Percentiles rank a stretch among this genome's conserved stretches.
These are phyloP conservation scores for Onchidella celtica DNA, from an alignment of 2,888 invertebrate species.

Conservation along the genomic window DNA sequence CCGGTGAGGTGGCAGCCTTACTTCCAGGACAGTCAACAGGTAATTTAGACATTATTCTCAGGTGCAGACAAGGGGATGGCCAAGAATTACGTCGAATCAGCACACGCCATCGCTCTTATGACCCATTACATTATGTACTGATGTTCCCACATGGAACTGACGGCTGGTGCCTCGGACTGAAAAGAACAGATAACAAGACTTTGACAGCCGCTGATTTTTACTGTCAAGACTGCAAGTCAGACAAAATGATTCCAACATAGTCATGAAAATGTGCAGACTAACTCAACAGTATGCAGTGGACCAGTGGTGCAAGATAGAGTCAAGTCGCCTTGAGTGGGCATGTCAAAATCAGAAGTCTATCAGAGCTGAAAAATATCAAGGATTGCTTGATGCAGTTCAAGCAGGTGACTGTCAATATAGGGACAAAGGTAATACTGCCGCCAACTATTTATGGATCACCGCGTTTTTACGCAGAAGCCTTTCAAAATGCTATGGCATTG, in stretches of 20 bases:
- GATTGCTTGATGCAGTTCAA: background rate
- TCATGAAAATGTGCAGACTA: background rate
- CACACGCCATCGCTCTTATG: background rate
- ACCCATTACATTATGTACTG: background rate
- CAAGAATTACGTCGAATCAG: background rate
- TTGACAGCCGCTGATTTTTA: background rate
- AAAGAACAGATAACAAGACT: background rate
- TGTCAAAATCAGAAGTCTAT: background rate
- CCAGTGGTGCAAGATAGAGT: background rate
- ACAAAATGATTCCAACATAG: background rate
- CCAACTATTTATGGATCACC: background rate
- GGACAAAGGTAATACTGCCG: background rate
- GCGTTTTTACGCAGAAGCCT: background rate
- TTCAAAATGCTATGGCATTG: background rate
- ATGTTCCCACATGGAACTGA: background rate
- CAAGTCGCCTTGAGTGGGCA: background rate
- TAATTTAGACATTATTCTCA: background rate
- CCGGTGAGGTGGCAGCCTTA: background rate
- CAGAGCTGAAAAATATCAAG: background rate
- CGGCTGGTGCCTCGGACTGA: background rate
- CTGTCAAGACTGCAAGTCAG: background rate
- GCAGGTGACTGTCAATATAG: background rate
- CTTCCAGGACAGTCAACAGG: background rate
- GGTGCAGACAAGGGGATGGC: background rate
- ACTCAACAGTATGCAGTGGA: background rate